Conservation (phyloP, 2,888 invertebrate genomes). For the Branchipolynoe longqiensis region DNA sequence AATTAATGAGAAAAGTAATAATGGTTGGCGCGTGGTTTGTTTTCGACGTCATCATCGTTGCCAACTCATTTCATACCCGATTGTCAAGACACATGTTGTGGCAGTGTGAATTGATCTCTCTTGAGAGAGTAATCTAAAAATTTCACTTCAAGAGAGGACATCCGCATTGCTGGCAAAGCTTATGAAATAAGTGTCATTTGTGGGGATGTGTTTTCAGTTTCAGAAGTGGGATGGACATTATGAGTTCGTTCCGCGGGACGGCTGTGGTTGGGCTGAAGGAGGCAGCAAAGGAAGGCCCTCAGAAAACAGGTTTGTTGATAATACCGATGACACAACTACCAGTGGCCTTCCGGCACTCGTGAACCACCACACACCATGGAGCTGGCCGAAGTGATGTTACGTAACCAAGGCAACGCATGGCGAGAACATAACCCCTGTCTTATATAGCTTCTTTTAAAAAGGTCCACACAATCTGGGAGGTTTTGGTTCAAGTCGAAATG, state of each 20-base stretch:
- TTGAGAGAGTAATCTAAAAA: constrained; percentile 27
- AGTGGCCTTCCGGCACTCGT: too few relatives aligned
- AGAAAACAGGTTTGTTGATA: too few relatives aligned
- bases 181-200: constrained; percentile 40
- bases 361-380: too few relatives aligned
- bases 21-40: too few relatives aligned
- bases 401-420: too few relatives aligned
- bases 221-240: neutral
- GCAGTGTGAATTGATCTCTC: constrained; percentile 18
- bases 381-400: too few relatives aligned
- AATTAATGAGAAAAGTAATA: neutral
- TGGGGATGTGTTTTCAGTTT: constrained; percentile 6
- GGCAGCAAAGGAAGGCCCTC: too few relatives aligned
- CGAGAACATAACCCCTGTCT: neutral
- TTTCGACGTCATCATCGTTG: constrained; percentile 12
- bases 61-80: constrained; percentile 47
- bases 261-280: too few relatives aligned
- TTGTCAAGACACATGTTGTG: constrained; percentile 27
- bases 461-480: constrained; percentile 30
- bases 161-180: constrained; percentile 38
- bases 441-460: neutral
- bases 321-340: too few relatives aligned
- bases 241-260: neutral
- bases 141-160: neutral
- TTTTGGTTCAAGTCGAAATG: neutral